A percentile compares a stretch with the other conserved stretches of the same genome.
Evolutionary conservation across 2,888 invertebrate genomes (phyloP).

Genomic region (Thysanoteuthis rhombus): DNA sequence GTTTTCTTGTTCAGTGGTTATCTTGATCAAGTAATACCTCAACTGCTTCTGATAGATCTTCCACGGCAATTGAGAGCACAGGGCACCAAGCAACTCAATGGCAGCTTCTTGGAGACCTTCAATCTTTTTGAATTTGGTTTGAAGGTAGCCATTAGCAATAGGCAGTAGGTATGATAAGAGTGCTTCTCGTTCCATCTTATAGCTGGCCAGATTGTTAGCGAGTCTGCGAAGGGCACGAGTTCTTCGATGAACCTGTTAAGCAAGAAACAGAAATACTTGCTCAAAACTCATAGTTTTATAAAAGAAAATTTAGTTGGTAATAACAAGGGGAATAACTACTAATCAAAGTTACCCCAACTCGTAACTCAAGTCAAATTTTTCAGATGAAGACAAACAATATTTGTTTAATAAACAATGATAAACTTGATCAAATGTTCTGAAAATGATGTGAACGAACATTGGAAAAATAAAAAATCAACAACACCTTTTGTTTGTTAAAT

Average conservation of each 20-base stretch:
- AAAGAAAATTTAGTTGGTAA: too few relatives aligned
- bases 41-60: constrained; percentile 85
- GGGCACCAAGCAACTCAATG: constrained; percentile 81
- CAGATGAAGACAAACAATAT: too few relatives aligned
- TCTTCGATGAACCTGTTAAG: constrained; percentile 83
- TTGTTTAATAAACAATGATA: too few relatives aligned
- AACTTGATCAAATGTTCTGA: too few relatives aligned
- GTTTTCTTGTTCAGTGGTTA: constrained; percentile 75
- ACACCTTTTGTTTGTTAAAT: too few relatives aligned
- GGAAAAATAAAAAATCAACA: too few relatives aligned
- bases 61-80: constrained; percentile 86
- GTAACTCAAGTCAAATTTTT: too few relatives aligned
- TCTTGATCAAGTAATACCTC: constrained; percentile 74
- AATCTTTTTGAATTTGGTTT: constrained; percentile 79
- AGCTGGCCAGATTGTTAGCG: constrained; percentile 61
- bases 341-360: too few relatives aligned
- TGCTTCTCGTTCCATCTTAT: constrained; percentile 69
- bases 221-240: constrained; percentile 82
- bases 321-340: too few relatives aligned
- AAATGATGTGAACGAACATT: too few relatives aligned
- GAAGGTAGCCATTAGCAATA: constrained; percentile 81
- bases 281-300: too few relatives aligned
- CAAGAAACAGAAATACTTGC: constrained; percentile 13
- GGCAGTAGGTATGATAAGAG: constrained; percentile 88
- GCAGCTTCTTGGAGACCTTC: constrained; percentile 80